Evolutionary conservation across 2,113 vertebrate genomes (phyloP).

Genomic region (Trematomus loennbergii): DNA sequence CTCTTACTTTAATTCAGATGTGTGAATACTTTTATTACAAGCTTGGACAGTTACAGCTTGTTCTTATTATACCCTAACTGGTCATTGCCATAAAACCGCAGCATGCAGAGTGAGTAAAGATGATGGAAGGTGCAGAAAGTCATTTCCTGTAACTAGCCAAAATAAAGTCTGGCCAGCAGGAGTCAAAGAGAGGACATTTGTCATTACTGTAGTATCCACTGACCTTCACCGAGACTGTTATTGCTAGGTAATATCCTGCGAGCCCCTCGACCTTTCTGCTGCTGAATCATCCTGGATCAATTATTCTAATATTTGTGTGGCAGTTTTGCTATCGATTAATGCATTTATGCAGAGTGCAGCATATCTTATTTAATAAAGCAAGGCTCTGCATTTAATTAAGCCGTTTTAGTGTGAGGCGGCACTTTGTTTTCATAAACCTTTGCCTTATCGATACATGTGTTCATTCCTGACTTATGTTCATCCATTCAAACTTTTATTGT

Average conservation of each 20-base stretch:
- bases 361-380: conserved; percentile 79
- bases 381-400: conserved; percentile 74
- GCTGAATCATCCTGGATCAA: conserved; percentile 80
- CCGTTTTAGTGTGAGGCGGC: conserved; percentile 54
- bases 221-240: conserved; percentile 74
- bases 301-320: conserved; percentile 81
- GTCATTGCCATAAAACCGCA: conserved; percentile 59
- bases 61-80: conserved; percentile 74
- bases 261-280: conserved; percentile 56
- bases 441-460: conserved; percentile 61
- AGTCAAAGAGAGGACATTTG: conserved; percentile 74
- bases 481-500: conserved; percentile 46
- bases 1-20: conserved; percentile 56
- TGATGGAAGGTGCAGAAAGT: conserved; percentile 71
- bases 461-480: conserved; percentile 62
- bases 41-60: conserved; percentile 63
- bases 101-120: conserved; percentile 54
- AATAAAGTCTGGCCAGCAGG: conserved; percentile 70
- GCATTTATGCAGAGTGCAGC: conserved; percentile 75
- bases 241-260: conserved; percentile 68
- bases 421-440: conserved; percentile 74
- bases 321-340: conserved; percentile 76
- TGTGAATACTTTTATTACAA: conserved; percentile 68
- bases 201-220: conserved; percentile 69
- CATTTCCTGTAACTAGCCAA: conserved; percentile 74